phyloP scores from a whole-genome alignment of 2,797 vertebrate species.

The Pygocentrus nattereri region DNA sequence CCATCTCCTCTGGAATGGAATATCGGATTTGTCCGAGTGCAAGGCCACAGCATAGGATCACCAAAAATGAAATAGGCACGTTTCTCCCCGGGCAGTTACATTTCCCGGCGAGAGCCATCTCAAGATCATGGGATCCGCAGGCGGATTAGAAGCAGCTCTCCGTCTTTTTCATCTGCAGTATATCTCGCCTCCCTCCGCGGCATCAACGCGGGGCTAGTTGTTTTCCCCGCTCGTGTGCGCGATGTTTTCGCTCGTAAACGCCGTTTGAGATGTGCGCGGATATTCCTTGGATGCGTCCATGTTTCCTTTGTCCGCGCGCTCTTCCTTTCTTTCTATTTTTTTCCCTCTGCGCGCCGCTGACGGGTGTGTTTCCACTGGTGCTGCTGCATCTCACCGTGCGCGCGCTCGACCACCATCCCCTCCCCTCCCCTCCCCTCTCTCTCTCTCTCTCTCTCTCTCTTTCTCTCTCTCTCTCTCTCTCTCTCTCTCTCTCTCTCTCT shows the following conservation, averaged over 20 bases:
- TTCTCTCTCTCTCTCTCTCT: too few relatives aligned
- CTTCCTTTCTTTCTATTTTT: constrained; percentile 53
- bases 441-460: constrained; percentile 43
- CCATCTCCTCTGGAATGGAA: constrained; percentile 90
- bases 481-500: too few relatives aligned
- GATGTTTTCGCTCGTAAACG: constrained; percentile 70
- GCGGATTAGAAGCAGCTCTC: constrained; percentile 83
- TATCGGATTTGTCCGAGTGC: constrained; percentile 88
- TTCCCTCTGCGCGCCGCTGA: constrained; percentile 79
- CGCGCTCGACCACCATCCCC: constrained; percentile 65
- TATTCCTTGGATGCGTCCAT: constrained; percentile 78
- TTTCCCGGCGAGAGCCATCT: constrained; percentile 82
- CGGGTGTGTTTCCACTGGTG: constrained; percentile 83
- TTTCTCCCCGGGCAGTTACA: constrained; percentile 78
- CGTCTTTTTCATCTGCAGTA: constrained; percentile 80
- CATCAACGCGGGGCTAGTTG: constrained; percentile 80
- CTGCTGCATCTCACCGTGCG: constrained; percentile 71
- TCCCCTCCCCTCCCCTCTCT: constrained; percentile 51
- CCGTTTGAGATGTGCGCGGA: constrained; percentile 65
- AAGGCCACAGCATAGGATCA: constrained; percentile 83
- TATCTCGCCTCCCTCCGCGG: constrained; percentile 79
- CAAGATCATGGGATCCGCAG: constrained; percentile 80
- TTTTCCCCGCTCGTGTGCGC: constrained; percentile 69
- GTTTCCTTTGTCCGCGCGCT: constrained; percentile 81
- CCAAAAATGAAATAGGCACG: constrained; percentile 81